phyloP scores from a whole-genome alignment of 2,797 vertebrate genomes.

The Hoplostethus mediterraneus region DNA sequence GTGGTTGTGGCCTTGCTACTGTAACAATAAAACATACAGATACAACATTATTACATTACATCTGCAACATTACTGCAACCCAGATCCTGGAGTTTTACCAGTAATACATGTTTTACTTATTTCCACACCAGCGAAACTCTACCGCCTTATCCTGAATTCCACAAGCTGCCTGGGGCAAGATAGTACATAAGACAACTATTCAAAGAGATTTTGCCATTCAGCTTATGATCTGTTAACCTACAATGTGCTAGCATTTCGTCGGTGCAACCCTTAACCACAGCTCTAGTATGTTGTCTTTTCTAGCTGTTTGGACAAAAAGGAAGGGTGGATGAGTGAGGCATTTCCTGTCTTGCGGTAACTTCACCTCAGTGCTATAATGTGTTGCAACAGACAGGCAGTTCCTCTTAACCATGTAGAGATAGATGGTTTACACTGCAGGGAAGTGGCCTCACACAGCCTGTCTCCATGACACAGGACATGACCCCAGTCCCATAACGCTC shows the following conservation, averaged over 20 bases:
- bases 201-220: neutral
- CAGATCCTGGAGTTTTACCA: neutral
- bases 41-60: neutral
- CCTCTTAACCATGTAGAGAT: slow-evolving; percentile 36
- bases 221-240: neutral
- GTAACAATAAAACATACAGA: too few relatives aligned
- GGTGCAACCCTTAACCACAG: slow-evolving; percentile 1
- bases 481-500: neutral
- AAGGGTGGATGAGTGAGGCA: slow-evolving; percentile 53
- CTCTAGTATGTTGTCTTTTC: neutral
- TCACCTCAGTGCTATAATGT: slow-evolving; percentile 48
- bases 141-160: slow-evolving; percentile 12
- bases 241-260: too few relatives aligned
- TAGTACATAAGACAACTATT: neutral
- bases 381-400: slow-evolving; percentile 52
- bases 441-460: slow-evolving; percentile 1
- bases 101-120: neutral
- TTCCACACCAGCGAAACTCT: slow-evolving; percentile 16
- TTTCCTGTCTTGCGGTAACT: slow-evolving; percentile 68
- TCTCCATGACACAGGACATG: neutral
- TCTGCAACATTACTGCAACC: too few relatives aligned
- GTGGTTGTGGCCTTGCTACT: neutral
- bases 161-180: neutral
- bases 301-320: slow-evolving; percentile 43
- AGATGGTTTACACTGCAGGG: slow-evolving; percentile 4